phyloP scores from a whole-genome alignment of 2,888 invertebrate genomes.

The Dinocampus coccinellae region DNA sequence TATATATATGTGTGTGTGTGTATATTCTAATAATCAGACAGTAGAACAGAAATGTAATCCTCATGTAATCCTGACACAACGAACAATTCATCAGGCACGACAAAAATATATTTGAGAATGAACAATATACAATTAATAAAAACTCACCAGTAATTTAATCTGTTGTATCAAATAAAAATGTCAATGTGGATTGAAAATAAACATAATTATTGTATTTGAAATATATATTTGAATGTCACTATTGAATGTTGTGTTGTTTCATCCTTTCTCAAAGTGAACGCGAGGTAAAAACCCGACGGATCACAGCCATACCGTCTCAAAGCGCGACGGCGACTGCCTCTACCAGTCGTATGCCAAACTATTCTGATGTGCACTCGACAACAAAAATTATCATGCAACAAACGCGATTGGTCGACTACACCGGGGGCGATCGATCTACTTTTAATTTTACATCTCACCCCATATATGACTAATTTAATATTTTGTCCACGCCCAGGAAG shows the following conservation, averaged over 20 bases:
- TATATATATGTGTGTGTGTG: no score
- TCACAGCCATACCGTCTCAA: slow-evolving; percentile 63
- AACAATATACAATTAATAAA: background rate
- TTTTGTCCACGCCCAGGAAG: background rate
- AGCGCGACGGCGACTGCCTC: slow-evolving; percentile 64
- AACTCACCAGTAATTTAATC: slow-evolving; percentile 9
- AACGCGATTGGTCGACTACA: slow-evolving; percentile 19
- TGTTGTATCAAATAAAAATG: background rate
- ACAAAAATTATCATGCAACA: slow-evolving; percentile 46
- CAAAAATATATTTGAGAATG: background rate
- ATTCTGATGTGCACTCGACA: slow-evolving; percentile 48
- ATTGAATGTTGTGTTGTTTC: background rate
- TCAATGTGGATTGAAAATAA: background rate
- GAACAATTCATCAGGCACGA: background rate
- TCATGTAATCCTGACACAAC: slow-evolving; percentile 20
- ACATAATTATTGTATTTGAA: slow-evolving; percentile 1
- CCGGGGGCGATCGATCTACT: slow-evolving; percentile 24
- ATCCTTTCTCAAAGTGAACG: slow-evolving; percentile 35
- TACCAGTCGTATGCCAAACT: slow-evolving; percentile 59
- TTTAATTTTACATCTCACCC: slow-evolving; percentile 20
- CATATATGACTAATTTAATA: slow-evolving; percentile 11
- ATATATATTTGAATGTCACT: background rate
- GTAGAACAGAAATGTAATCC: slow-evolving; percentile 2
- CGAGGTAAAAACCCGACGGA: slow-evolving; percentile 52
- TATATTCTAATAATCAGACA: slow-evolving; percentile 15